Base-by-base conservation (phyloP, 2,113 vertebrate species). In the Microtus oregoni region DNA sequence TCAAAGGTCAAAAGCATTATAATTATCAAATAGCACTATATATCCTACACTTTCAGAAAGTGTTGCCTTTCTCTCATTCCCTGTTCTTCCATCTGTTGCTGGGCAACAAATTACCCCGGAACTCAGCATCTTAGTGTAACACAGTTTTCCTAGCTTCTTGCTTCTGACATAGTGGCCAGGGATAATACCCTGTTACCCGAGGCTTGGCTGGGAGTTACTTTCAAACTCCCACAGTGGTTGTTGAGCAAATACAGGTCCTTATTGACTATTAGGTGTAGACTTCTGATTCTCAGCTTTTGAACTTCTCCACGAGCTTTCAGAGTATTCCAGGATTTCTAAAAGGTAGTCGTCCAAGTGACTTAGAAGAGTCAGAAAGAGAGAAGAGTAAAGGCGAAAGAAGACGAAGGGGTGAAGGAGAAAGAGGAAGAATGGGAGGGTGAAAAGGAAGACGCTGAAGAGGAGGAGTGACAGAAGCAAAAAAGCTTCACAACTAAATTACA, bases 161-260 rank as follows among this genome's bases (percentile, higher is more conserved):
- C 10, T 52, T 75, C 35, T 35, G 44, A 67, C 8, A 55, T 28
- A 20, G 11, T 30, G 63, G 6, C 9, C 13, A 38, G 7, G 9
- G 50, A 55, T 0, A 3, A 2, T 28, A 4, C 58, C 12, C 0
- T 8, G 10, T 38, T 19, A n/a, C 12, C 26, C 0, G 32, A 15
- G 44, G 24, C 70, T 76, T 38, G 19, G 10, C 24, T 26, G 24
- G 22, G 6, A 63, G 9, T 41, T 78, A 52, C 52, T 50, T 68
- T 61, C 65, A 83, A 65, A 77, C 19, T 35, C 32, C 7, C 44
- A 41, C 3, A 8, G 41, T 22, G n/a, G 2, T 32, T 65, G 26
- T 20, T 30, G 73, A 50, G 35, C 5, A 19, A 73, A 13, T 35
- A 0, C 32, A 77, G 20, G 15, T 67, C 41, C 9, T 35, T 78